phyloP scores from a whole-genome alignment of 2,888 invertebrate genomes.

The Acronicta leporina region DNA sequence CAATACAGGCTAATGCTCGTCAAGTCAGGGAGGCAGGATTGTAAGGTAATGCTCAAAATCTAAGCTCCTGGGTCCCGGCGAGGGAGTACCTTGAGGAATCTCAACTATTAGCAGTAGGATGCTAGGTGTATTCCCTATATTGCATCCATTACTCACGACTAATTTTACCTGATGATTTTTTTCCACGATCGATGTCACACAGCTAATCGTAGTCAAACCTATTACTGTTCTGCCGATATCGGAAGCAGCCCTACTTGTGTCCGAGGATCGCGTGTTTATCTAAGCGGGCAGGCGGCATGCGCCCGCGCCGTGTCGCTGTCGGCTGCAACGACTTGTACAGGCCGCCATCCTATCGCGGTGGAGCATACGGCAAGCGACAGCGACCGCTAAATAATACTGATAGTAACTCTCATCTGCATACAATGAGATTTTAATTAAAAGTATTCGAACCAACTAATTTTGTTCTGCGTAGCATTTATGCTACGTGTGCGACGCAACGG shows the following conservation, averaged over 20 bases:
- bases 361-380: constrained; percentile 41
- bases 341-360: constrained; percentile 28
- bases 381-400: constrained; percentile 22
- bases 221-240: constrained; percentile 7
- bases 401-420: constrained; percentile 40
- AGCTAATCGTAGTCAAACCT: background rate
- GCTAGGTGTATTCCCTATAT: background rate
- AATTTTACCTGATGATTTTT: too few relatives aligned
- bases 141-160: too few relatives aligned
- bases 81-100: too few relatives aligned
- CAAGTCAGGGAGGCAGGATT: too few relatives aligned
- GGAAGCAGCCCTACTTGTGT: constrained; percentile 44
- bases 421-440: constrained; percentile 42
- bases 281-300: constrained; percentile 56
- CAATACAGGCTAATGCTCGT: too few relatives aligned
- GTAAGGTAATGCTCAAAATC: too few relatives aligned
- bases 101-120: too few relatives aligned
- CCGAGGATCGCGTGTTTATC: constrained; percentile 59
- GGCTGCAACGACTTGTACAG: constrained; percentile 42
- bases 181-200: too few relatives aligned
- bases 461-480: background rate
- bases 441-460: background rate
- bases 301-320: constrained; percentile 54
- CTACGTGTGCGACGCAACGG: background rate
- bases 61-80: too few relatives aligned